Evolutionary conservation across 2,113 vertebrate species (phyloP), one percentile per base, ranked within the genome.

Genomic region (Sphyrna mokarran): DNA sequence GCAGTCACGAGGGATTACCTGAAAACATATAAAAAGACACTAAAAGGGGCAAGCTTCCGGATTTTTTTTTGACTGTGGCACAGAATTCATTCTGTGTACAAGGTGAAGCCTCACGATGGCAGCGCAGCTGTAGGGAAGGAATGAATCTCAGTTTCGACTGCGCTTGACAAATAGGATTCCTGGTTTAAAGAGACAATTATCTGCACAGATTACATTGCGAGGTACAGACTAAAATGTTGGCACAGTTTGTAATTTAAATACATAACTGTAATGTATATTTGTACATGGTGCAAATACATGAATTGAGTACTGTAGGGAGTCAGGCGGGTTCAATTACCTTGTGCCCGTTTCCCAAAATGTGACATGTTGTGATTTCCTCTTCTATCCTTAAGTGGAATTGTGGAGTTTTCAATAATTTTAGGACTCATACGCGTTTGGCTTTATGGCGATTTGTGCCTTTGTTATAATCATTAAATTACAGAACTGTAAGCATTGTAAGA

Each of bases 101-200:
- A 29, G 70, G 40, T 33, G 40, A 48, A 72, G 69, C 94, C 94
- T 95, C 68, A 95, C 40, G 94, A 54, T 95, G 94, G 94, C 94
- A 95, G 68, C 94, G 68, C 94, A 48, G 94, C 69, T 48, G 69
- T 76, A 48, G 23, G 69, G 68, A 76, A 72, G 69, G 94, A 33
- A 95, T 72, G 40, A 72, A 95, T 43, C 37, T 72, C 94, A 95
- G 68, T 26, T 90, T 33, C 48, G 2, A 23, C 23, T 14, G 10
- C 58, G 43, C 23, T 40, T 69, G 63, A 26, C 23, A 9, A 29
- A 48, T 14, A 29, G 93, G 37, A 40, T 48, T 29, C 1, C 40
- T 14, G 68, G 5, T 14, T 95, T 95, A 72, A 95, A 72, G 68
- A 76, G 94, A 72, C 9, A 54, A 14, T 48, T 95, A 22, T 72